phyloP scores from a whole-genome alignment of 2,888 invertebrate genomes.

The Auanema freiburgensis region DNA sequence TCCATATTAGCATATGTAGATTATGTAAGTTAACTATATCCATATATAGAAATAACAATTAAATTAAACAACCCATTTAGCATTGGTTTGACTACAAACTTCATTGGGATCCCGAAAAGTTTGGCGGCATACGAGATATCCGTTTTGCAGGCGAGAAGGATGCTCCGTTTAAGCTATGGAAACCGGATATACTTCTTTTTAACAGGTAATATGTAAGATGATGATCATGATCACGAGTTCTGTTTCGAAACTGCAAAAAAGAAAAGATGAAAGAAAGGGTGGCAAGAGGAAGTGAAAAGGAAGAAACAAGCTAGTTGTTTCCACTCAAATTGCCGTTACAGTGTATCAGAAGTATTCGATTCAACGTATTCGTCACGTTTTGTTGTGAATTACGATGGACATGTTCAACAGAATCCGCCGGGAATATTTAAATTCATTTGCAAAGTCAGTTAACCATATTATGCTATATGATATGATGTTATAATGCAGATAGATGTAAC shows the following conservation, averaged over 20 bases:
- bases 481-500: slow-evolving; percentile 42
- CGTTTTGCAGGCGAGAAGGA: slow-evolving; percentile 37
- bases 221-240: neutral
- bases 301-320: no score
- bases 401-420: slow-evolving; percentile 48
- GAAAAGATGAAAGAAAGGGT: neutral
- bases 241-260: neutral
- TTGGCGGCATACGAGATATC: slow-evolving; percentile 40
- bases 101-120: slow-evolving; percentile 43
- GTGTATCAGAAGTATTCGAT: slow-evolving; percentile 45
- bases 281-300: no score
- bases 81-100: slow-evolving; percentile 51
- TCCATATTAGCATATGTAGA: slow-evolving; percentile 47
- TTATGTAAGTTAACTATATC: slow-evolving; percentile 31
- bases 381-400: slow-evolving; percentile 38
- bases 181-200: slow-evolving; percentile 46
- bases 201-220: slow-evolving; percentile 30
- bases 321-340: slow-evolving; percentile 7
- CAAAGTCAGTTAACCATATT: slow-evolving; percentile 16
- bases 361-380: slow-evolving; percentile 49
- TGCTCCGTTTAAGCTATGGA: slow-evolving; percentile 44
- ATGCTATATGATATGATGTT: neutral
- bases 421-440: slow-evolving; percentile 48
- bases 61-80: slow-evolving; percentile 19
- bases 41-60: neutral